Percentiles rank a stretch among this genome's conserved stretches.
phyloP scores from a whole-genome alignment of 2,113 vertebrate species.

The Lontra canadensis region DNA sequence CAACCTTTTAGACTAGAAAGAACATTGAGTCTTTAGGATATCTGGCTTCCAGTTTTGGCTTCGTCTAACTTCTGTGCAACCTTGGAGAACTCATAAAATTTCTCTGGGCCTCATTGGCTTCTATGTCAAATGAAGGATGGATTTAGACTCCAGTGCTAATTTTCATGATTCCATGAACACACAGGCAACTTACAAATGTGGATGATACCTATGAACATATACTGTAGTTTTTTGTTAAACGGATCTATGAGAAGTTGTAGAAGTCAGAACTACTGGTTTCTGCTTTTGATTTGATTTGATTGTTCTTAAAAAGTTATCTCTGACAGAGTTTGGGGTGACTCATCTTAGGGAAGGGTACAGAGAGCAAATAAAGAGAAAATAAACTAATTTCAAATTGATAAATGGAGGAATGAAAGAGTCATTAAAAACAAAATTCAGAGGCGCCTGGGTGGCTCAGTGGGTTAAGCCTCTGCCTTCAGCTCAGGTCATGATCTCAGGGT shows the following conservation, averaged over 20 bases:
- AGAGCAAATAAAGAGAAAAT: conserved; percentile 10
- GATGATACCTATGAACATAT: neutral
- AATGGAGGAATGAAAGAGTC: neutral
- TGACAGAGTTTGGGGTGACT: conserved; percentile 20
- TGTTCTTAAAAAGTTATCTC: neutral
- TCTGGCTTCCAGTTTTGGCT: neutral
- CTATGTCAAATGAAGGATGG: neutral
- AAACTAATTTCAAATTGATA: conserved; percentile 23
- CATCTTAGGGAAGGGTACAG: neutral
- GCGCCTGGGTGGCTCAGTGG: too few species aligned
- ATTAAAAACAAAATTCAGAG: conserved; percentile 27
- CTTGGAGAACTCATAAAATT: neutral
- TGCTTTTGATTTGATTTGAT: neutral
- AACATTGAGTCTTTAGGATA: neutral
- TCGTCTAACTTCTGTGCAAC: neutral
- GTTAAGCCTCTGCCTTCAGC: too few species aligned
- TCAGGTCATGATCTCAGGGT: too few species aligned
- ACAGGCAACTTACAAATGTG: neutral
- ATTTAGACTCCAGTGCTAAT: neutral
- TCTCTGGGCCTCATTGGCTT: neutral
- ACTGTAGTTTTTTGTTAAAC: neutral
- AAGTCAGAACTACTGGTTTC: neutral
- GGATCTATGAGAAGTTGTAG: neutral
- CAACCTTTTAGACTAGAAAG: conserved; percentile 11
- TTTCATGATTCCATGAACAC: neutral